These are phyloP conservation scores for Coenonympha arcania DNA, from an alignment of 2,888 invertebrate genomes.

Conservation along the genomic window DNA sequence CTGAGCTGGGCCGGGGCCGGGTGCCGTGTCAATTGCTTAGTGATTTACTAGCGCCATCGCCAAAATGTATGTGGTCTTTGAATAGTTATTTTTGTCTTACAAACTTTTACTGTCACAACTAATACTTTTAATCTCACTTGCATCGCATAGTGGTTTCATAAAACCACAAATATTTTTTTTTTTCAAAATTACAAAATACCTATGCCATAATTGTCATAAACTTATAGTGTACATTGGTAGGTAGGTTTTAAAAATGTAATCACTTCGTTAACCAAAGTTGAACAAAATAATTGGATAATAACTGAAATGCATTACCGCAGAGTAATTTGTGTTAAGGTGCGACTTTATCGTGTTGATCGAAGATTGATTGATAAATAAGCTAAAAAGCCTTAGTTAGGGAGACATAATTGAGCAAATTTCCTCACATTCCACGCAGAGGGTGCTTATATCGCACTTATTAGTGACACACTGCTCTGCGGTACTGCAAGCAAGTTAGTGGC, in stretches of 20 bases:
- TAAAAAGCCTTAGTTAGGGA: slow-evolving; percentile 58
- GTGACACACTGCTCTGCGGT: slow-evolving; percentile 38
- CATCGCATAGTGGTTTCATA: no score
- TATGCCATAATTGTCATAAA: no score
- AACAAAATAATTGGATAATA: slow-evolving; percentile 16
- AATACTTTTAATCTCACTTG: no score
- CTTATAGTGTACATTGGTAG: no score
- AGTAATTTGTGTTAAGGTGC: slow-evolving; percentile 44
- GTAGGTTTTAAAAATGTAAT: background rate
- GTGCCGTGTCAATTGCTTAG: no score
- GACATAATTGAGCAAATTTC: slow-evolving; percentile 71
- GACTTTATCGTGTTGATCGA: slow-evolving; percentile 56
- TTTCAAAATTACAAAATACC: no score
- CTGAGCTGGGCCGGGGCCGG: no score
- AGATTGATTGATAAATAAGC: slow-evolving; percentile 71
- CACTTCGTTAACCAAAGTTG: slow-evolving; percentile 3
- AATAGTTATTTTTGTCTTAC: no score
- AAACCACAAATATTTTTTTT: no score
- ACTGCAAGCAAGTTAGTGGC: slow-evolving; percentile 13
- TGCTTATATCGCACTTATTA: slow-evolving; percentile 47
- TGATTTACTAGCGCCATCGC: no score
- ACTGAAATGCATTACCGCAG: slow-evolving; percentile 43
- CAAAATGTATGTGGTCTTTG: no score
- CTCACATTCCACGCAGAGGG: slow-evolving; percentile 49
- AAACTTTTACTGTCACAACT: no score